Evolutionary conservation across 2,113 vertebrate species (phyloP).

Genomic region (Pithys albifrons): DNA sequence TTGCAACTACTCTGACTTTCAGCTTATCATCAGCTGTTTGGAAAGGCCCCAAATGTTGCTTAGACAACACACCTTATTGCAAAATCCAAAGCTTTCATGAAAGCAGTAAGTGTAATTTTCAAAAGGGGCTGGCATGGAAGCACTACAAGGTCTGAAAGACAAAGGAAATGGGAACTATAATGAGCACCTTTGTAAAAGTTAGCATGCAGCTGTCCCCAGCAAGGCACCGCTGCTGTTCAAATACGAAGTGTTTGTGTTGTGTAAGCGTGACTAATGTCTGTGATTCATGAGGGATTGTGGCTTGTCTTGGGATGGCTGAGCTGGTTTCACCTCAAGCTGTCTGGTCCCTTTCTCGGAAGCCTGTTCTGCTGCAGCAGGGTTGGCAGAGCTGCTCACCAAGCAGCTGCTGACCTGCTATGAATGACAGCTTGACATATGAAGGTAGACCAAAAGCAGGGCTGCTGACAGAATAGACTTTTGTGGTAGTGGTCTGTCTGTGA

Average conservation of each 20-base stretch:
- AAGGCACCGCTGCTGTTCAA: neutral
- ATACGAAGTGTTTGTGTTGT: rapidly evolving
- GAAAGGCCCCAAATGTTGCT: neutral
- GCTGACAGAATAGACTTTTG: neutral
- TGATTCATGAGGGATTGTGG: neutral
- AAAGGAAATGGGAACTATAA: neutral
- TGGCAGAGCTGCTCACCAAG: neutral
- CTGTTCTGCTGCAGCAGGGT: neutral
- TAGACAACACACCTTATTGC: neutral
- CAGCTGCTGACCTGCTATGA: neutral
- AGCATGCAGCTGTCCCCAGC: neutral
- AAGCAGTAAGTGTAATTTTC: neutral
- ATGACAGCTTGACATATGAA: neutral
- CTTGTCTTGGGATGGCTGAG: neutral
- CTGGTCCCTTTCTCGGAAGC: neutral
- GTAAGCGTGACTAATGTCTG: neutral
- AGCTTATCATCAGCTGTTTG: neutral
- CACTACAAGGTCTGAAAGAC: neutral
- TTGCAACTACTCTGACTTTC: neutral
- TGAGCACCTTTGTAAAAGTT: neutral
- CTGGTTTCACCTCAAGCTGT: neutral
- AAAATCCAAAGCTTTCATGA: neutral
- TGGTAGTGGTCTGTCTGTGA: neutral
- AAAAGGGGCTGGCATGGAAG: neutral
- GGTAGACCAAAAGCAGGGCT: neutral